Percentiles rank a stretch among this genome's conserved stretches.
Conservation (phyloP, 2,797 vertebrate species). For the Sardinella longiceps region DNA sequence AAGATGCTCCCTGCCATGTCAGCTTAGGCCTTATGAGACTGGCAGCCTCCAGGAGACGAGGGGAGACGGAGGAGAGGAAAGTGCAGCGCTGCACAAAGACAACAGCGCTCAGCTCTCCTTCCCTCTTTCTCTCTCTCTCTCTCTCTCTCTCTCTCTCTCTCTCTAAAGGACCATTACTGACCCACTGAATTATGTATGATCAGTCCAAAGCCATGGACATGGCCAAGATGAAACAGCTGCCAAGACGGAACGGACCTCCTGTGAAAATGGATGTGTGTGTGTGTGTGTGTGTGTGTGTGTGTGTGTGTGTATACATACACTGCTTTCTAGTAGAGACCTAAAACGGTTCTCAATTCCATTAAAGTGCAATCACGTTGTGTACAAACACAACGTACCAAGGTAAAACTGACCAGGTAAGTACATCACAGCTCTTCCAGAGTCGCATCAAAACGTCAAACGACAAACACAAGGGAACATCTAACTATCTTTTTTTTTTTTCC, state of each 20-base stretch:
- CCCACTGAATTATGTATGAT: slow-evolving; percentile 73
- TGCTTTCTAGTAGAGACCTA: not conserved
- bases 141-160: not conserved
- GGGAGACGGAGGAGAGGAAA: slow-evolving; percentile 53
- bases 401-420: not conserved
- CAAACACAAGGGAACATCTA: slow-evolving; percentile 2
- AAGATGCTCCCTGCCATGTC: slow-evolving; percentile 37
- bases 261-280: slow-evolving; percentile 23
- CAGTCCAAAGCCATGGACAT: slow-evolving; percentile 36
- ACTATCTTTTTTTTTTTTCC: not conserved
- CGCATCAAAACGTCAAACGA: too few species aligned
- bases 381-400: not conserved
- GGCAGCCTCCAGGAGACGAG: slow-evolving; percentile 61
- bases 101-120: slow-evolving; percentile 44
- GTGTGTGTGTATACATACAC: slow-evolving; percentile 15
- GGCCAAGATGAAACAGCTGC: slow-evolving; percentile 31
- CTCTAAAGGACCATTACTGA: slow-evolving; percentile 63
- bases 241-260: not conserved
- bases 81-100: slow-evolving; percentile 54
- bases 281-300: slow-evolving; percentile 39
- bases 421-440: not conserved
- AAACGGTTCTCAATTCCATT: slow-evolving; percentile 14
- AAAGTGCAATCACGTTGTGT: not conserved
- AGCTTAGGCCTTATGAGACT: slow-evolving; percentile 52
- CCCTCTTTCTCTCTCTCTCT: not conserved